phyloP scores from a whole-genome alignment of 2,797 vertebrate species.

The Sebastes flavidus region DNA sequence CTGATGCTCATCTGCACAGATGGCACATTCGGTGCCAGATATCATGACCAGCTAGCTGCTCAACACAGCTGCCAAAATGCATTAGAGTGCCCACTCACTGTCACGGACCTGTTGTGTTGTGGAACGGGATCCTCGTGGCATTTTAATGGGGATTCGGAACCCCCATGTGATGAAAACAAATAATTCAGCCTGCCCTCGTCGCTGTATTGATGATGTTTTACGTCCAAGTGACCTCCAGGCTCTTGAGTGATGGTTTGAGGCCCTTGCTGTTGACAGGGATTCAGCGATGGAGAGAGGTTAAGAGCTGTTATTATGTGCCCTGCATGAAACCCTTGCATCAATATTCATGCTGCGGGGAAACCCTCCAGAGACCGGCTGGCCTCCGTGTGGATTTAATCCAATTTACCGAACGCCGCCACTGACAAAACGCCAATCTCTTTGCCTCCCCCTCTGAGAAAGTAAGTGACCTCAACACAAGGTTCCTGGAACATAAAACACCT shows the following conservation, averaged over 20 bases:
- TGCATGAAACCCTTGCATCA: slow-evolving; percentile 57
- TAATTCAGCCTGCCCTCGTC: slow-evolving; percentile 18
- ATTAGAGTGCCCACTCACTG: slow-evolving; percentile 48
- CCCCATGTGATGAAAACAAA: slow-evolving; percentile 44
- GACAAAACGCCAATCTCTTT: slow-evolving; percentile 54
- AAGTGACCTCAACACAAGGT: slow-evolving; percentile 45
- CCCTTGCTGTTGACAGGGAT: slow-evolving; percentile 39
- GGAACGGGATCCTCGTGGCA: slow-evolving; percentile 35
- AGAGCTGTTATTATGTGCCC: slow-evolving; percentile 58
- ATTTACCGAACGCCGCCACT: slow-evolving; percentile 64
- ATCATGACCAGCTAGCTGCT: slow-evolving; percentile 52
- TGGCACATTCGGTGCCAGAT: slow-evolving; percentile 52
- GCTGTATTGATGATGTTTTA: slow-evolving; percentile 54
- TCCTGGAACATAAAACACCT: slow-evolving; percentile 39
- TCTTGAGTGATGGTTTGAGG: slow-evolving; percentile 35
- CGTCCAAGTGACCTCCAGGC: slow-evolving; percentile 41
- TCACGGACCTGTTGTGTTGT: slow-evolving; percentile 43
- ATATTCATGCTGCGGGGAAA: slow-evolving; percentile 64
- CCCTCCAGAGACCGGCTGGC: slow-evolving; percentile 55
- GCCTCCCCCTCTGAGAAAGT: slow-evolving; percentile 30
- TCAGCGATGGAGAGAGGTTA: slow-evolving; percentile 50
- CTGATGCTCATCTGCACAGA: slow-evolving; percentile 64
- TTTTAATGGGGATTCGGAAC: slow-evolving; percentile 42
- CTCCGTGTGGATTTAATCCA: slow-evolving; percentile 72
- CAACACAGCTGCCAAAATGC: slow-evolving; percentile 42